phyloP scores from a whole-genome alignment of 2,888 invertebrate species.

The Dynastes maya region DNA sequence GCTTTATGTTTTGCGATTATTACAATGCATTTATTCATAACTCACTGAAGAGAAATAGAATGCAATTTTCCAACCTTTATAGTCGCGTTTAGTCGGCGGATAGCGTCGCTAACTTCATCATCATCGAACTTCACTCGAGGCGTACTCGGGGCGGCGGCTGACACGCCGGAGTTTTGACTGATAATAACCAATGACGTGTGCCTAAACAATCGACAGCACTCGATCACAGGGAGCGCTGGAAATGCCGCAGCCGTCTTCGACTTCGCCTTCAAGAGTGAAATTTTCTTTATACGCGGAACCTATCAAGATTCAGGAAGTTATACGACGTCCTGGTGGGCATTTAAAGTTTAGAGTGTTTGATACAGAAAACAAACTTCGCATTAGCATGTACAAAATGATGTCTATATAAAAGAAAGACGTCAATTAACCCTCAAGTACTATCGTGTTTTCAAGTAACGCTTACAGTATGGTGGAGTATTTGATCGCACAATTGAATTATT shows the following conservation, averaged over 20 bases:
- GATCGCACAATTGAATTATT: no score
- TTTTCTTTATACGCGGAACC: not conserved
- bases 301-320: no score
- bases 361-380: not conserved
- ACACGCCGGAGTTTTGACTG: constrained; percentile 32
- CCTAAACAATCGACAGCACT: constrained; percentile 41
- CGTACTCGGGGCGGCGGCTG: not conserved
- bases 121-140: not conserved
- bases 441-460: no score
- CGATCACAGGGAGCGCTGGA: constrained; percentile 8
- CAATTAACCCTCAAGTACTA: no score
- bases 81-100: constrained; percentile 1
- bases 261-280: not conserved
- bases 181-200: constrained; percentile 40
- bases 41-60: constrained; percentile 5
- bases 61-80: not conserved
- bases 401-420: not conserved
- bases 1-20: not conserved
- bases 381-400: not conserved
- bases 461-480: no score
- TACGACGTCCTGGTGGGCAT: not conserved
- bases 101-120: constrained; percentile 6
- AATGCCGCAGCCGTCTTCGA: not conserved
- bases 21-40: constrained; percentile 17
- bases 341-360: not conserved